Percentiles rank a stretch among this genome's conserved stretches.
Evolutionary conservation across 1,140 invertebrate genomes (phyloP).

Genomic region (Trichoplusia ni): DNA sequence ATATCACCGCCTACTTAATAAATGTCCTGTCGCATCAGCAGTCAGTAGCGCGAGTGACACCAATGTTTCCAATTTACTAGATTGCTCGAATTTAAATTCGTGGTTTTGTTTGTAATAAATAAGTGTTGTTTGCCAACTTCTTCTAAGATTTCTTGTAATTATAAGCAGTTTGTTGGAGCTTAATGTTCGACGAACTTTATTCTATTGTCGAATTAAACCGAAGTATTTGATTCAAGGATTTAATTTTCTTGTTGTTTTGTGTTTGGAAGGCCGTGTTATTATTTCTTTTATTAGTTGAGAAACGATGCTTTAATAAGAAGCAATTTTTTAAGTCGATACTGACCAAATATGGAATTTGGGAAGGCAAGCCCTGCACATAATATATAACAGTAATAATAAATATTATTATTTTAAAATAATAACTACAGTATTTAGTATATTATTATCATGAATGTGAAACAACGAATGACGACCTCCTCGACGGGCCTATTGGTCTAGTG

Average conservation of each 20-base stretch:
- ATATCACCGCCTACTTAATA: not conserved
- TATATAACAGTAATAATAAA: too few species aligned
- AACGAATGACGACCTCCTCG: too few species aligned
- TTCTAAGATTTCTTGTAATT: conserved; percentile 18
- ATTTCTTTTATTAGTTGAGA: too few species aligned
- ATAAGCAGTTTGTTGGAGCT: conserved; percentile 8
- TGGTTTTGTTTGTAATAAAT: conserved; percentile 26
- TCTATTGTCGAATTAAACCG: not conserved
- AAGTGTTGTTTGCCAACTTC: conserved; percentile 31
- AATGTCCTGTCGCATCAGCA: not conserved
- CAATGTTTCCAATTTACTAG: conserved; percentile 41
- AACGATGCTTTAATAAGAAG: too few species aligned
- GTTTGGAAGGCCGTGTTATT: too few species aligned
- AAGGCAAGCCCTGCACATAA: too few species aligned
- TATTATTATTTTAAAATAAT: too few species aligned
- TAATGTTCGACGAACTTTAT: not conserved
- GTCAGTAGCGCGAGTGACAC: conserved; percentile 1
- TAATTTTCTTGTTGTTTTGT: conserved; percentile 5
- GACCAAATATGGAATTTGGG: too few species aligned
- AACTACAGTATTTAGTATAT: too few species aligned
- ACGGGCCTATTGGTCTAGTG: too few species aligned
- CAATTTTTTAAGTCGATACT: too few species aligned
- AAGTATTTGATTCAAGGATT: not conserved
- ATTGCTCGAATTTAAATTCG: conserved; percentile 27
- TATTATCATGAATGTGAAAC: too few species aligned